Conservation (phyloP, 1,140 invertebrate species). For the Leptinotarsa lineolata region DNA sequence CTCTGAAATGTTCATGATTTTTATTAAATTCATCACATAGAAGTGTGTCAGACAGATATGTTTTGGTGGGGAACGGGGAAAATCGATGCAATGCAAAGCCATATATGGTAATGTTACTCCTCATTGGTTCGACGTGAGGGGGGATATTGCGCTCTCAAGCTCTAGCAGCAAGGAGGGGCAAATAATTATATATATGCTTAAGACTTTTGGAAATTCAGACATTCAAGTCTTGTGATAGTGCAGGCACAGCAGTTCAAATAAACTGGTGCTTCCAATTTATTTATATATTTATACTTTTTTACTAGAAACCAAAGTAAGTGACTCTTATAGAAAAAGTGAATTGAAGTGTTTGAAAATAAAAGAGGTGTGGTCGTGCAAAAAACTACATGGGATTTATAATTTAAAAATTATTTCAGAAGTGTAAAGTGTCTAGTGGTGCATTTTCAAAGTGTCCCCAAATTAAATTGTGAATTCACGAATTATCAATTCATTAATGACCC, state of each 20-base stretch:
- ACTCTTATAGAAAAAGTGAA: conserved; percentile 3
- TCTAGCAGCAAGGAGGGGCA: conserved; percentile 38
- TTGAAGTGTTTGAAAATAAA: conserved; percentile 1
- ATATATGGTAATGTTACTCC: conserved; percentile 56
- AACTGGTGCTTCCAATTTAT: conserved; percentile 22
- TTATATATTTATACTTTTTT: conserved; percentile 34
- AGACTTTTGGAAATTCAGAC: conserved; percentile 40
- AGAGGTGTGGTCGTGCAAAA: conserved; percentile 19
- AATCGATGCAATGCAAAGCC: conserved; percentile 53
- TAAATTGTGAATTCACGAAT: too few species aligned
- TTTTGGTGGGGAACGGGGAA: conserved; percentile 36
- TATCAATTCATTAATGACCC: too few species aligned
- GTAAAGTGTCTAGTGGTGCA: too few species aligned
- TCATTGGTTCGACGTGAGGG: conserved; percentile 48
- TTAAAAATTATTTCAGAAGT: too few species aligned
- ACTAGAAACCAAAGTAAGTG: conserved; percentile 34
- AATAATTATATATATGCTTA: conserved; percentile 47
- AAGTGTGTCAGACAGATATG: conserved; percentile 35
- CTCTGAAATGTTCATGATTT: conserved; percentile 11
- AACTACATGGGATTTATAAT: too few species aligned
- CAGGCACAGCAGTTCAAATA: conserved; percentile 22
- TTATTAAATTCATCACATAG: conserved; percentile 31
- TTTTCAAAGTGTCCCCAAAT: too few species aligned
- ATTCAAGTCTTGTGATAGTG: conserved; percentile 48
- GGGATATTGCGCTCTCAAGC: conserved; percentile 38